phyloP scores from a whole-genome alignment of 1,140 invertebrate genomes.

The Drosophila quadrilineata region DNA sequence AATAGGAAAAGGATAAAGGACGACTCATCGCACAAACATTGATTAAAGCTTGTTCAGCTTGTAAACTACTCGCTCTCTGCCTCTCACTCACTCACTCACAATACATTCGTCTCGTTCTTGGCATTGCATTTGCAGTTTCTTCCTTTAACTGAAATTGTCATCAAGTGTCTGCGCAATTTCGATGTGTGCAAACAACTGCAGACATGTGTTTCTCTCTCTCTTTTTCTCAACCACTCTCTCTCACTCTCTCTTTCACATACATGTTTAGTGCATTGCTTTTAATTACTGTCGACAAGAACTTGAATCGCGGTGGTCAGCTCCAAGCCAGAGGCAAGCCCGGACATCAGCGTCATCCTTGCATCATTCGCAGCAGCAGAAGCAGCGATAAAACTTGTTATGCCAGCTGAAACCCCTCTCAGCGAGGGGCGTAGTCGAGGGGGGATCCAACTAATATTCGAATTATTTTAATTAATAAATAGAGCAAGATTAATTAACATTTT shows the following conservation, averaged over 20 bases:
- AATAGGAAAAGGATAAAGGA: too few species aligned
- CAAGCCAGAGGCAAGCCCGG: slow-evolving; percentile 8
- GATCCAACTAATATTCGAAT: not conserved
- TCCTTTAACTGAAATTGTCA: slow-evolving; percentile 77
- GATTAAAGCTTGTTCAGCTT: slow-evolving; percentile 66
- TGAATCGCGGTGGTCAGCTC: slow-evolving; percentile 38
- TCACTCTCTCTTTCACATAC: slow-evolving; percentile 1
- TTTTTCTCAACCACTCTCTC: not conserved
- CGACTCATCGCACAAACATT: too few species aligned
- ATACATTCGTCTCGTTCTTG: not conserved
- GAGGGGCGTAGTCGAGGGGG: slow-evolving; percentile 8
- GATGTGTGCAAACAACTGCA: slow-evolving; percentile 75
- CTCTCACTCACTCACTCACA: not conserved
- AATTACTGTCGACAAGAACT: slow-evolving; percentile 71
- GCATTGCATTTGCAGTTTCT: slow-evolving; percentile 58
- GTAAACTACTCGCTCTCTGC: not conserved
- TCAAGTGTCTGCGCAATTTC: slow-evolving; percentile 74
- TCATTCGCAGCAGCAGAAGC: slow-evolving; percentile 48
- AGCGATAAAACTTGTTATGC: slow-evolving; percentile 20
- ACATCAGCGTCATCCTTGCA: slow-evolving; percentile 71
- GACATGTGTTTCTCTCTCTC: not conserved
- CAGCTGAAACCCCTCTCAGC: not conserved
- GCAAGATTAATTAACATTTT: not conserved
- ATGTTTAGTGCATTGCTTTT: slow-evolving; percentile 64
- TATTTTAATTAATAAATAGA: not conserved